Evolutionary conservation across 2,113 vertebrate species (phyloP), one percentile per base, ranked within the genome.

Genomic region (Rhabdomys dilectus): DNA sequence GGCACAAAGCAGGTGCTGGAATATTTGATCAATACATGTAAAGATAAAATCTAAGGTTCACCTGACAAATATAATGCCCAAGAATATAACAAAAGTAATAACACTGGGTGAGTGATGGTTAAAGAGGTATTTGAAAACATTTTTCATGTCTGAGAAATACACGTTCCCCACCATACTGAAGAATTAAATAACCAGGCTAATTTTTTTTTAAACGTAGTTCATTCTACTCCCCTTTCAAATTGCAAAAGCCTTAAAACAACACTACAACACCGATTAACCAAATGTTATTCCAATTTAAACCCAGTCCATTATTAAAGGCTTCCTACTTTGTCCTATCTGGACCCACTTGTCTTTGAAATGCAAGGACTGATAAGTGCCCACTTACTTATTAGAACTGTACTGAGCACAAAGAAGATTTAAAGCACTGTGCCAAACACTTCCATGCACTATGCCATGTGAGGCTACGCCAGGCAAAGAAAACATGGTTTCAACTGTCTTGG

Each of bases 211-310:
- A 70, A 89, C 58, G 39, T 60, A 70, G 48, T 45, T 93, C 56
- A 66, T 88, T 85, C 90, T 96, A 31, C 51, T 91, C 92, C 24
- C 84, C 87, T 94, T 85, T 86, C 91, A 97, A 96, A 88, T 31
- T 12, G 3, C 73, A 62, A 72, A 78, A 95, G 75, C 42, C 91
- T 51, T 88, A 93, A 97, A 92, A 90, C 66, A 91, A 75, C 39
- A 94, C 39, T 62, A 56, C 81, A 96, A 86, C 62, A 89, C 19
- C 48, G 39, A 96, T 77, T 70, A 96, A 90, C 34, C 78, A 93
- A 94, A 96, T 82, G 76, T 53, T 81, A 88, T 4, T 48, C 16
- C 34, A 88, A 80, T 91, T 75, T 97, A 88, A 5, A 85, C 64
- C 66, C 72, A 72, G 36, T 45, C 34, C 58, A 58, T 92, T 89